Evolutionary conservation across 2,113 vertebrate genomes (phyloP), one percentile per base, ranked within the genome.

Genomic region (Archocentrus centrarchus): DNA sequence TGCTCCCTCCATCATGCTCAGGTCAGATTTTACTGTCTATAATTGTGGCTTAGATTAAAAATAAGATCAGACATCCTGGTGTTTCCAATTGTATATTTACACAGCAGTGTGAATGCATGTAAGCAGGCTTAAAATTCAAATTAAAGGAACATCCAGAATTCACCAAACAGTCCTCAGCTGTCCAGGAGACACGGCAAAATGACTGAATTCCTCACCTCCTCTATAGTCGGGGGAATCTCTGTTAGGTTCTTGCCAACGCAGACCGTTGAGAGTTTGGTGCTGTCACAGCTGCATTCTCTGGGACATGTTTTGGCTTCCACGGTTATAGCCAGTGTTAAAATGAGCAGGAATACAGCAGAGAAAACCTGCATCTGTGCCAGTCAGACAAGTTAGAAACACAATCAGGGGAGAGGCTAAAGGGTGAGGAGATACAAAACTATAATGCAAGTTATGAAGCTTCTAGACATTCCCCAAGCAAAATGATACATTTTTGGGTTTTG

Each of bases 161-260:
- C 47, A 17, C 14, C 47, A 15, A 47, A 47, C 5, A 50, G 47
- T 50, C 15, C 47, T 13, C 41, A 14, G 11, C 11, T 44, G 11
- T 13, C 41, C 3, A 44, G 11, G 41, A 44, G 39, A 10, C 39
- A 39, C 22, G 18, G 64, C 41, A 68, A 18, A 70, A 70, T 10
- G 39, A 11, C 41, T 80, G 32, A 80, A 47, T 73, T 81, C 50
- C 91, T 91, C 85, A 99, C 98, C 98, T 98, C 96, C 0, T 97
- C 96, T 68, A 98, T 80, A 59, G 92, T 57, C 2, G 44, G 1
- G 0, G 98, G 98, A 83, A 98, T 76, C 59, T 95, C 90, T 0
- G 89, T 97, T 15, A 99, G 88, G 90, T 97, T 98, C 93, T 97
- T 96, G 2, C 95, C 89, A n/a, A 95, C 79, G 83, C 98, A 99